Evolutionary conservation across 2,888 invertebrate genomes (phyloP), one percentile per base, ranked within the genome.

Genomic region (Conus canariensis): DNA sequence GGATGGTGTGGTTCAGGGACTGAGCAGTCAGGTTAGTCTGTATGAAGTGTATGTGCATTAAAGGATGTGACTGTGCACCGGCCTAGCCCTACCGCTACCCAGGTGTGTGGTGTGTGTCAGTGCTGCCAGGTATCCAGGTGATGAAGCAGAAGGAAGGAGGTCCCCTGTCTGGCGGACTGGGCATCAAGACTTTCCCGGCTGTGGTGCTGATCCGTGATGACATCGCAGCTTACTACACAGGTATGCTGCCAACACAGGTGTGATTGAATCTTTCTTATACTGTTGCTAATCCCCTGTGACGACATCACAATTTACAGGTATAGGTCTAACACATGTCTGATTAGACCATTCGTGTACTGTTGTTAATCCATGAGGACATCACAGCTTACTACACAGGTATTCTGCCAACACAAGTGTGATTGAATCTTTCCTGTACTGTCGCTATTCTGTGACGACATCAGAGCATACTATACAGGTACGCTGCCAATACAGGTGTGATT

Each of bases 121-220:
- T 88, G 82, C 16, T 82, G 30, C 88, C 88, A 19, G 80, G 60
- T 30, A 19, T 60, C 7, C 14, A 82, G 64, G 64, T 88, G 45
- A 58, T 88, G 60, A 80, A 60, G 22, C 80, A 88, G 64, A 77
- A 25, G 25, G 58, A 7, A n/a, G 88, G 64, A 4, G 82, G 60
- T 1, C 56, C 59, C 3, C 30, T 88, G 9, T 16, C 88, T 7
- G 25, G 4, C 0, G n/a, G 10, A 56, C 56, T 88, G 10, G 64
- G 45, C 60, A 22, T 88, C 45, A 30, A 30, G 16, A 58, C 88
- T 19, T 82, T 80, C 22, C 88, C 82, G 6, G 9, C 88, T 4
- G 25, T 88, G 6, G 82, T 88, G 10, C 59, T 88, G 12, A 1
- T 80, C 59, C 80, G 88, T 6, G 88, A 82, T 82, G 88, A 22